Percentiles rank a stretch among this genome's conserved stretches.
Evolutionary conservation across 2,797 vertebrate genomes (phyloP).

Genomic region (Eutrigla gurnardus): DNA sequence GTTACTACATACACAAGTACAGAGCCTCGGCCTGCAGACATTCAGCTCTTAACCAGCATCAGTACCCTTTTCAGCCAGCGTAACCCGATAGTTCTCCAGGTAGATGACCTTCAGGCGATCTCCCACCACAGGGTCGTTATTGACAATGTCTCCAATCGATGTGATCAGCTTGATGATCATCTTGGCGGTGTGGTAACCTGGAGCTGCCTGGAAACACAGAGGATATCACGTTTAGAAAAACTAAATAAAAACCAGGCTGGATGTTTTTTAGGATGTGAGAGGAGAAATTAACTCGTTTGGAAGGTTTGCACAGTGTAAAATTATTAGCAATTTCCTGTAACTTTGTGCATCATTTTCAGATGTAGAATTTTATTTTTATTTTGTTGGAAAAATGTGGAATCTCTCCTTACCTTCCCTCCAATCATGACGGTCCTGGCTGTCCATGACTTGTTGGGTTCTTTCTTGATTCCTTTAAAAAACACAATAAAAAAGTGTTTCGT

Average conservation of each 20-base stretch:
- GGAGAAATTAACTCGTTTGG: not conserved
- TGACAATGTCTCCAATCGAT: conserved; percentile 90
- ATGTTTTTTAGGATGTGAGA: not conserved
- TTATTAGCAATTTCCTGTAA: too few relatives aligned
- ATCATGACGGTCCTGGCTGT: conserved; percentile 93
- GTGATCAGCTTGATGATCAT: conserved; percentile 94
- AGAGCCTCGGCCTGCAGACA: too few relatives aligned
- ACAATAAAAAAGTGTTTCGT: not conserved
- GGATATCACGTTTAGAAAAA: not conserved
- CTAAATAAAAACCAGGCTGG: not conserved
- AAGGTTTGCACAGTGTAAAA: not conserved
- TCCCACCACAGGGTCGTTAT: conserved; percentile 89
- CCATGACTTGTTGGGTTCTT: conserved; percentile 87
- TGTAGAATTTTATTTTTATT: too few relatives aligned
- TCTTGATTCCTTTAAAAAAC: conserved; percentile 87
- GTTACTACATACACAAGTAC: not conserved
- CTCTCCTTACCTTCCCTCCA: conserved; percentile 89
- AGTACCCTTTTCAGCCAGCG: conserved; percentile 92
- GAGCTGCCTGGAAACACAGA: conserved; percentile 86
- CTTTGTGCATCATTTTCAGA: too few relatives aligned
- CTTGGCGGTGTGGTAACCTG: conserved; percentile 95
- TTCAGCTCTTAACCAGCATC: not conserved
- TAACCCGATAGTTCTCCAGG: conserved; percentile 93
- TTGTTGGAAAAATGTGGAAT: too few relatives aligned
- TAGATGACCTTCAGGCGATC: conserved; percentile 92